Evolutionary conservation across 2,797 vertebrate species (phyloP).

Genomic region (Margarornis squamiger): DNA sequence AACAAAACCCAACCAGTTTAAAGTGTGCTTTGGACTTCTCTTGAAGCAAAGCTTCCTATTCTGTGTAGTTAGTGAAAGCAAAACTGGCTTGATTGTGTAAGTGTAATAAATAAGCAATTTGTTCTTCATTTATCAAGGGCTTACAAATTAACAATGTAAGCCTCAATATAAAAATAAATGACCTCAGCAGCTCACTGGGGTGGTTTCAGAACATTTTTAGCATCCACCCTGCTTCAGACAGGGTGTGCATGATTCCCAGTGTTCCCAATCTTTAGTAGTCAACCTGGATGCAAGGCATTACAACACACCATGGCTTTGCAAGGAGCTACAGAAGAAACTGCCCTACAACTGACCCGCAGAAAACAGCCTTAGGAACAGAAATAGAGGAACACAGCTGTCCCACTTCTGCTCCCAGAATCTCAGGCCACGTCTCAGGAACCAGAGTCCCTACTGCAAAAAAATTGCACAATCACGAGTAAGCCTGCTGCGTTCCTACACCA

Average conservation of each 20-base stretch:
- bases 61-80: not conserved
- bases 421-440: not conserved
- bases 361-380: not conserved
- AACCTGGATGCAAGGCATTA: not conserved
- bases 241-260: accelerated
- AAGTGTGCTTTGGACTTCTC: not conserved
- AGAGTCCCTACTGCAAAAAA: not conserved
- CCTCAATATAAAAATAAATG: constrained; percentile 18
- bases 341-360: not conserved
- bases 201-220: not conserved
- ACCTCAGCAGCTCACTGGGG: not conserved
- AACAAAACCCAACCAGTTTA: constrained; percentile 12
- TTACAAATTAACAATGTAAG: constrained; percentile 15
- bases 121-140: not conserved
- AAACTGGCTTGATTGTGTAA: not conserved
- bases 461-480: not conserved
- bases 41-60: not conserved
- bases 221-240: not conserved
- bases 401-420: not conserved
- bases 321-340: not conserved
- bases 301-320: not conserved
- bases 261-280: not conserved
- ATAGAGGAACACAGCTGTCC: not conserved
- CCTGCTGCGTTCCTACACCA: not conserved
- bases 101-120: constrained; percentile 29